A percentile compares a stretch with the other conserved stretches of the same genome.
These are phyloP conservation scores for Troglohyphantes excavatus DNA, from an alignment of 2,888 invertebrate genomes.

Conservation along the genomic window DNA sequence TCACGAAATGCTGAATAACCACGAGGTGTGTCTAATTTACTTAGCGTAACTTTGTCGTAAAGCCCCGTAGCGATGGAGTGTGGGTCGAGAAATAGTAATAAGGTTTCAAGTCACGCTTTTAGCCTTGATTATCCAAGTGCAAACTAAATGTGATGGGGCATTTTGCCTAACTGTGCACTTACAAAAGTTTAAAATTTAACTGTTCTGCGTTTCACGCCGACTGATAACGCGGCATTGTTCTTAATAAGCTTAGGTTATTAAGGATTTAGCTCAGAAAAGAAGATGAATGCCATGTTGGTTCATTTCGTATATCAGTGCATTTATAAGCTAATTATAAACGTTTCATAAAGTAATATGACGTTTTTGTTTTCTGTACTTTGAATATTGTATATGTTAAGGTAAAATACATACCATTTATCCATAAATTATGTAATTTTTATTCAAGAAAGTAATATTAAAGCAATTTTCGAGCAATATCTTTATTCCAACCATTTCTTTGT, in stretches of 20 bases:
- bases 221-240: conserved; percentile 24
- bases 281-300: too few species aligned
- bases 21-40: conserved; percentile 57
- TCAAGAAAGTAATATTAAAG: too few species aligned
- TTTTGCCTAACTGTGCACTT: conserved; percentile 56
- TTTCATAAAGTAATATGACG: too few species aligned
- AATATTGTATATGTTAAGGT: too few species aligned
- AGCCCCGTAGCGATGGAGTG: conserved; percentile 47
- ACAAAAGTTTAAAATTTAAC: conserved; percentile 60
- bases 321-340: too few species aligned
- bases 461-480: too few species aligned
- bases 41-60: conserved; percentile 54
- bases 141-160: conserved; percentile 54
- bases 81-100: conserved; percentile 62
- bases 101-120: conserved; percentile 70
- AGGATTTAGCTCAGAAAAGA: too few species aligned
- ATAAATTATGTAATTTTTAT: too few species aligned
- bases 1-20: conserved; percentile 51
- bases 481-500: too few species aligned
- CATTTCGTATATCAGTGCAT: too few species aligned
- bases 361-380: too few species aligned
- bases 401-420: too few species aligned
- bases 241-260: not conserved
- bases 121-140: conserved; percentile 39
- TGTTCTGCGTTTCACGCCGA: conserved; percentile 45